Evolutionary conservation across 1,140 invertebrate species (phyloP).

Genomic region (Palaemon carinicauda): DNA sequence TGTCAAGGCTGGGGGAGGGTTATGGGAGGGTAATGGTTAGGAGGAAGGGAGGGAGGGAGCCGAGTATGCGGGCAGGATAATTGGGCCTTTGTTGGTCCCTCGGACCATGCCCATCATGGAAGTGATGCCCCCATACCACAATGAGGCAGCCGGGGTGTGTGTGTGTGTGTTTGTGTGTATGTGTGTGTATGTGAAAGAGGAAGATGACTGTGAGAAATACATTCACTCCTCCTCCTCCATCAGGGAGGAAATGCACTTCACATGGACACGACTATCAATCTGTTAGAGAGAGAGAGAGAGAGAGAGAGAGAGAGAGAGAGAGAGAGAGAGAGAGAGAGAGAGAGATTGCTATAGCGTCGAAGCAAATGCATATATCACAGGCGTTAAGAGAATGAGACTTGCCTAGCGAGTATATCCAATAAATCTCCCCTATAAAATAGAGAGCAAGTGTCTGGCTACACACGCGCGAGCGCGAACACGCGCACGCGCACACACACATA

Average conservation of each 20-base stretch:
- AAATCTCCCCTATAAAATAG: too few relatives aligned
- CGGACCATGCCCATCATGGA: constrained; percentile 22
- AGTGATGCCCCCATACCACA: constrained; percentile 23
- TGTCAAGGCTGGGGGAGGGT: not conserved
- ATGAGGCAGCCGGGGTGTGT: too few relatives aligned
- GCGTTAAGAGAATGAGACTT: too few relatives aligned
- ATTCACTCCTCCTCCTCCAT: too few relatives aligned
- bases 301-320: constrained; percentile 7
- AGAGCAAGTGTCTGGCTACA: too few relatives aligned
- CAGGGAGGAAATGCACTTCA: too few relatives aligned
- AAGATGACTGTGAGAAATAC: not conserved
- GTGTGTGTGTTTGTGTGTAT: too few relatives aligned
- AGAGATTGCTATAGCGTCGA: not conserved
- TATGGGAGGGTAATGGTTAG: not conserved
- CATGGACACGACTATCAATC: too few relatives aligned
- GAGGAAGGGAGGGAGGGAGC: not conserved
- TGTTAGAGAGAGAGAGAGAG: constrained; percentile 8
- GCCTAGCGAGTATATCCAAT: too few relatives aligned
- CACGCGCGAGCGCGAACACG: too few relatives aligned
- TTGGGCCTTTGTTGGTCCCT: constrained; percentile 10
- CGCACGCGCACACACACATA: too few relatives aligned
- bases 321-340: constrained; percentile 3
- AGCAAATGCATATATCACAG: too few relatives aligned
- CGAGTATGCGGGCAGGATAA: not conserved
- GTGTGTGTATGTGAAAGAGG: not conserved